phyloP scores from a whole-genome alignment of 2,888 invertebrate species.

The Plagodis dolabraria region DNA sequence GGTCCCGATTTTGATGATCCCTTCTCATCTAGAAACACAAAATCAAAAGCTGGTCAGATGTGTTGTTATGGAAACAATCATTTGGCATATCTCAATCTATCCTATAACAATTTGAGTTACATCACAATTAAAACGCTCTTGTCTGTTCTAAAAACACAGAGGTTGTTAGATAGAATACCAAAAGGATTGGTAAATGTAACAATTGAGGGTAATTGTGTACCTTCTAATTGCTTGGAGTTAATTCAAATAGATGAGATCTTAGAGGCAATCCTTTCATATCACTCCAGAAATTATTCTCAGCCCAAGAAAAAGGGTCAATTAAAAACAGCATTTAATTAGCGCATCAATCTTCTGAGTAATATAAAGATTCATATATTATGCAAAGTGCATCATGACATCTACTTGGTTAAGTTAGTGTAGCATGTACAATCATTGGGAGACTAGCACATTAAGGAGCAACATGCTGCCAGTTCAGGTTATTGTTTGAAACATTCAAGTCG shows the following conservation, averaged over 20 bases:
- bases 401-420: too few species aligned
- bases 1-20: neutral
- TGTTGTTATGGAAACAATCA: conserved; percentile 15
- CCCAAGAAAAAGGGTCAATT: neutral
- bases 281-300: neutral
- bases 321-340: too few species aligned
- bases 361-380: too few species aligned
- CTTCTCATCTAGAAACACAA: conserved; percentile 1
- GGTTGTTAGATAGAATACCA: conserved; percentile 1
- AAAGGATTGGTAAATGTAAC: conserved; percentile 8
- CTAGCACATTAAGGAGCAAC: too few species aligned
- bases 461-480: too few species aligned
- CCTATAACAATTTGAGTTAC: conserved; percentile 12
- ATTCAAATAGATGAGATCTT: conserved; percentile 5
- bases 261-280: neutral
- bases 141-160: conserved; percentile 6
- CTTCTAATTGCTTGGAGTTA: neutral
- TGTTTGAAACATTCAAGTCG: too few species aligned
- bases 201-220: conserved; percentile 13
- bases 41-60: neutral
- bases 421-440: too few species aligned
- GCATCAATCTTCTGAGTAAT: too few species aligned
- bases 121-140: conserved; percentile 1
- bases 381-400: too few species aligned
- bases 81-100: conserved; percentile 11